Percentiles rank a stretch among this genome's conserved stretches.
These are phyloP conservation scores for Penaeus indicus DNA, from an alignment of 1,140 invertebrate genomes.

Conservation along the genomic window DNA sequence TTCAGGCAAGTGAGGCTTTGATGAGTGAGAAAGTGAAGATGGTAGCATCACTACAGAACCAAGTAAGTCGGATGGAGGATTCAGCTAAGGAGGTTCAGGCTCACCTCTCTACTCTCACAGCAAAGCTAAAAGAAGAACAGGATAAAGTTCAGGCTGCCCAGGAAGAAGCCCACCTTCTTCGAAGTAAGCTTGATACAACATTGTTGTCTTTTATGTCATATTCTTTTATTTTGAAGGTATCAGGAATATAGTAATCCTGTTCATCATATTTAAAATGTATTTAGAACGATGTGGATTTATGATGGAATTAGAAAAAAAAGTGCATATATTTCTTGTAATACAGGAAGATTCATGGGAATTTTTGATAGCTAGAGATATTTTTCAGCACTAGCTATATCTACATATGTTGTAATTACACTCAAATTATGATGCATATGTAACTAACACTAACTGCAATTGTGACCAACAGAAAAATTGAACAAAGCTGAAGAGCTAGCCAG, in stretches of 20 bases:
- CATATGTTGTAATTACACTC: no score
- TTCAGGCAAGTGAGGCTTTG: conserved; percentile 54
- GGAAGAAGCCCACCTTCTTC: conserved; percentile 45
- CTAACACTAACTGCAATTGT: neutral
- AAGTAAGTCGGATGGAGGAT: conserved; percentile 53
- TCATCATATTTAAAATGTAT: neutral
- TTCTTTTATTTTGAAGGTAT: no score
- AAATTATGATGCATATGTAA: no score
- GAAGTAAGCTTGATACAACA: conserved; percentile 2
- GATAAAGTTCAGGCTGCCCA: conserved; percentile 40
- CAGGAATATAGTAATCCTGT: neutral
- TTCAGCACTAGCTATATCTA: no score
- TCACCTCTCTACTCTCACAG: conserved; percentile 36
- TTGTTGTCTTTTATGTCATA: no score
- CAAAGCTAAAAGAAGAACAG: conserved; percentile 48
- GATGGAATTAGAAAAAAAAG: no score
- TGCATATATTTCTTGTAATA: no score
- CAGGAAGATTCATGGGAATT: no score
- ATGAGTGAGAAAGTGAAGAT: conserved; percentile 57
- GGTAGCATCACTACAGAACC: conserved; percentile 43
- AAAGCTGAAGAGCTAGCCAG: conserved; percentile 55
- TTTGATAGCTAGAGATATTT: no score
- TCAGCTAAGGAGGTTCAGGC: conserved; percentile 46
- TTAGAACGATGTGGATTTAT: no score
- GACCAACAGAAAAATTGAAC: conserved; percentile 48